Base-by-base conservation (phyloP, 2,888 invertebrate species). In the Drosophila lacicola region DNA sequence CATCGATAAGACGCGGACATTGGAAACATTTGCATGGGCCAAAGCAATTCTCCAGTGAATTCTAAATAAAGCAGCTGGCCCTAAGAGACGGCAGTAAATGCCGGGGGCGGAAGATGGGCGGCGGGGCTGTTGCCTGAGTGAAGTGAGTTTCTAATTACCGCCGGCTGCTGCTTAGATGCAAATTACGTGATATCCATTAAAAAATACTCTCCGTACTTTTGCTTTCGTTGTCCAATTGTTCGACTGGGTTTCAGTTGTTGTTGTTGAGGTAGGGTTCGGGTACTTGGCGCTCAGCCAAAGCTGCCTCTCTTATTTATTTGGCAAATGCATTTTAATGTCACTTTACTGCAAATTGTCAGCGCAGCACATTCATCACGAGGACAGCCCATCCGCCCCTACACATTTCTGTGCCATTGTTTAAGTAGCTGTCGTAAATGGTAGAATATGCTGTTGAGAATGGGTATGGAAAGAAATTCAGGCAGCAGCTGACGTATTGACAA, bases 251-350 rank as follows among this genome's bases (percentile, higher is more conserved):
- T 54, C 44, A 44, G 54, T 29, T 33, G 45, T 14, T 17, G 42
- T 11, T 29, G 42, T 36, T 36, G 36, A 17, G 17, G 34, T 5
- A 13, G 39, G 19, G n/a, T n/a, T 45, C 21, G 49, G 42, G 25
- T 19, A 19, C 51, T 81, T 83, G 79, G 87, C 79, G 41, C 39
- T 17, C 36, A 65, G 78, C 87, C 82, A 84, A 60, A 62, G 53
- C 64, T 71, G 65, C 42, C 21, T 60, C 14, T 42, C 17, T 42
- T 64, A 68, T 80, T 68, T 74, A 74, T 81, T 83, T 83, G 82
- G 68, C 79, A 81, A 87, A 81, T 81, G 82, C 82, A 81, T 78
- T 87, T 83, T 78, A 69, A 78, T 81, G 82, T 70, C 87, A 69
- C 78, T 78, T 80, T 71, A 53, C 69, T 57, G 69, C 81, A 72